Evolutionary conservation across 2,113 vertebrate genomes (phyloP).

Genomic region (Plestiodon gilberti): DNA sequence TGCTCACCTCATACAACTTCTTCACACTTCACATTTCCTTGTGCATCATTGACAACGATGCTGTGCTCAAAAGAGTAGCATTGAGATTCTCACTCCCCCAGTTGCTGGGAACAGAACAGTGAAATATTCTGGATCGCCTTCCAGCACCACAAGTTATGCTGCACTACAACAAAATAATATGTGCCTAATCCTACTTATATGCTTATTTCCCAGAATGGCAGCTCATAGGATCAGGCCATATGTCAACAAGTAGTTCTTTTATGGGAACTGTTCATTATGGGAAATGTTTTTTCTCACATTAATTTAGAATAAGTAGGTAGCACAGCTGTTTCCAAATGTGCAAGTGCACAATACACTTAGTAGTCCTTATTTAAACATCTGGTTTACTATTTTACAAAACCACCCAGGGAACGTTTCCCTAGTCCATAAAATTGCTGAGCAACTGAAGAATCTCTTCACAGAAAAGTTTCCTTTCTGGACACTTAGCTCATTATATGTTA

Average conservation of each 20-base stretch:
- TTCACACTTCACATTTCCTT: neutral
- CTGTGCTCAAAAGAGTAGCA: neutral
- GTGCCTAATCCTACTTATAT: neutral
- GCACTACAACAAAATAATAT: neutral
- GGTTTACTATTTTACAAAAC: neutral
- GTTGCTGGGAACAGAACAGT: neutral
- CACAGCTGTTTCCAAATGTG: neutral
- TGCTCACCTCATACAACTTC: neutral
- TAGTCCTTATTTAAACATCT: conserved; percentile 8
- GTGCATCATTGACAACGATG: neutral
- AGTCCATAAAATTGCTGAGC: conserved; percentile 5
- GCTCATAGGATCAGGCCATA: neutral
- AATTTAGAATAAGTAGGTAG: neutral
- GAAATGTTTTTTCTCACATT: neutral
- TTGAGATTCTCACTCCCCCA: neutral
- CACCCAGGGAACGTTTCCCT: conserved; percentile 2
- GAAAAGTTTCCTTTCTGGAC: neutral
- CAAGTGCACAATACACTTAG: neutral
- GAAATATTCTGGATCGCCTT: neutral
- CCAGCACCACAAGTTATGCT: neutral
- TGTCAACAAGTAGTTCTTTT: neutral
- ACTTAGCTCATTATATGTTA: neutral
- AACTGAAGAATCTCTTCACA: conserved; percentile 6
- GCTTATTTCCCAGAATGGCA: conserved; percentile 17
- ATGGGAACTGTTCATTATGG: neutral